Percentiles rank a stretch among this genome's conserved stretches.
Evolutionary conservation across 2,888 invertebrate genomes (phyloP).

Genomic region (Willowsia nigromaculata): DNA sequence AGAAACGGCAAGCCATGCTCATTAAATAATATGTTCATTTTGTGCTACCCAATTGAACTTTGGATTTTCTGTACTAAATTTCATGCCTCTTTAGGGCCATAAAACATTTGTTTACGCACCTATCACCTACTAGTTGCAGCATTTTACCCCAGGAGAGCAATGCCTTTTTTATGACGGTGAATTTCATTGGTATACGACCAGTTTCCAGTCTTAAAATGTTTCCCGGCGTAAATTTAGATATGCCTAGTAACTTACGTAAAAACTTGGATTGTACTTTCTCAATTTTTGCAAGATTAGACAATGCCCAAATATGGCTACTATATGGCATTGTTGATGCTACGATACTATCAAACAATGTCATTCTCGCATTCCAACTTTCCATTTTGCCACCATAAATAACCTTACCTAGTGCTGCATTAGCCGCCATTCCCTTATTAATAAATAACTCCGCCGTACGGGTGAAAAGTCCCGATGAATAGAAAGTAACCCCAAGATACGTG

Average conservation of each 20-base stretch:
- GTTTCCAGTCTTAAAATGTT: slow-evolving; percentile 6
- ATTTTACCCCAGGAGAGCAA: not conserved
- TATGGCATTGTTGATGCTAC: not conserved
- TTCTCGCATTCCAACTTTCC: not conserved
- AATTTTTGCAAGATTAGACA: not conserved
- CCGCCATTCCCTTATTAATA: not conserved
- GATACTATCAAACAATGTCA: slow-evolving; percentile 17
- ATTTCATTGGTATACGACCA: not conserved
- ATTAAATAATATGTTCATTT: slow-evolving; percentile 14
- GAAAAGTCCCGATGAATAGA: not conserved
- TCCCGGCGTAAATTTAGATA: not conserved
- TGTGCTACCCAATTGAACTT: slow-evolving; percentile 13
- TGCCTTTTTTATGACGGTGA: not conserved
- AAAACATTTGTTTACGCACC: slow-evolving; percentile 22
- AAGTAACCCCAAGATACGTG: slow-evolving; percentile 56
- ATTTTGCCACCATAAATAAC: not conserved
- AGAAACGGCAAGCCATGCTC: no score
- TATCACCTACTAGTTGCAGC: not conserved
- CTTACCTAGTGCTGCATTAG: not conserved
- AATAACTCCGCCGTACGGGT: not conserved
- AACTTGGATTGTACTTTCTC: slow-evolving; percentile 13
- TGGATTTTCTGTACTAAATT: not conserved
- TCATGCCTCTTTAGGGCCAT: not conserved
- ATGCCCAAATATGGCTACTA: slow-evolving; percentile 23
- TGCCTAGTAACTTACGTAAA: not conserved